Base-by-base conservation (phyloP, 2,888 invertebrate species). In the Hypena proboscidalis region DNA sequence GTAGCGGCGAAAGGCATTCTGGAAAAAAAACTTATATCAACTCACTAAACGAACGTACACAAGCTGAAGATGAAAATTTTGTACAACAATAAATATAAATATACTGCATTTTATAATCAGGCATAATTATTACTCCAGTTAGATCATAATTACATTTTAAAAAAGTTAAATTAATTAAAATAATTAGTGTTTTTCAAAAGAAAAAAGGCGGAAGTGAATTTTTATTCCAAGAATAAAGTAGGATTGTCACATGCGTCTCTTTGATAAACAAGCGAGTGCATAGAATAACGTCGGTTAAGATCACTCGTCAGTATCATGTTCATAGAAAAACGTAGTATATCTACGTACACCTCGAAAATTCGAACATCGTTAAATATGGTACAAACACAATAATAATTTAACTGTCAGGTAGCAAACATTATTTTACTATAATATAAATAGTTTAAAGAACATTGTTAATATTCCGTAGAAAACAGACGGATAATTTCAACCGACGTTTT, bases 321-420 rank as follows among this genome's bases (percentile, higher is more conserved):
- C 21, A 21, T 21, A 21, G 21, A 21, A 21, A 21, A 21, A 21
- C n/a, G 21, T 21, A n/a, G n/a, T 21, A n/a, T 21, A 21, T 6
- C n/a, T 21, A 21, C n/a, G n/a, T 21, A 21, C 21, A 21, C 6
- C 21, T 21, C n/a, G 21, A 21, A 21, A 21, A 7, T 2, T 21
- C n/a, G 1, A 21, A n/a, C n/a, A 21, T 21, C n/a, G 2, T 21
- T n/a, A 42, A 52, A 48, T 67, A 61, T 15, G 68, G 45, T 56
- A 66, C 62, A 23, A 48, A 67, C 55, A 44, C 56, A 15, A 43
- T 48, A 65, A 47, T 62, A 63, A 39, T 61, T 53, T 6, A n/a
- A 21, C 21, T 21, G n/a, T 21, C 21, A 21, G 3, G 6, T n/a
- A 21, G 21, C 21, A 21, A 21, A 21, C 37, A 35, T 5, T n/a